Base-by-base conservation (phyloP, 2,797 vertebrate genomes). In the Pteronotus mesoamericanus region DNA sequence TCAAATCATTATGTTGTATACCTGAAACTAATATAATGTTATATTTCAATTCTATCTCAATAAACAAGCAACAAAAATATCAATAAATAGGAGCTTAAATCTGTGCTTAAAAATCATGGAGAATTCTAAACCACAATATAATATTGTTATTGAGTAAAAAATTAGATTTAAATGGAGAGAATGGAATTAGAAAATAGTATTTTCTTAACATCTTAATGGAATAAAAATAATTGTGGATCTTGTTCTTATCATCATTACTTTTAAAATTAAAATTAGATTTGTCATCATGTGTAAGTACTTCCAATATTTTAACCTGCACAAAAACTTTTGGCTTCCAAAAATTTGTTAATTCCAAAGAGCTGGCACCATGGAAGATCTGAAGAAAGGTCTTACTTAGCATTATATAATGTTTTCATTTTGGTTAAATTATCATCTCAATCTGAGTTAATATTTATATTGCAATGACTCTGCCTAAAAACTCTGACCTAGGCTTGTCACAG, bases 181-280 rank as follows among this genome's bases (percentile, higher is more conserved):
- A 18, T 9, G 19, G 29, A 44, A 88, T 91, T 34, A 66, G 39
- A 74, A 94, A 92, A 51, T 19, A 37, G 21, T 39, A 24, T 66
- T 82, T 84, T 19, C 5, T 66, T 46, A 53, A 92, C 9, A 82
- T 32, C 2, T 68, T 74, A 48, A 18, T 46, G 26, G 8, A 46
- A 24, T 66, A 34, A 79, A 94, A 95, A 86, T 82, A 32, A 57
- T 44, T 59, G 21, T 59, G 84, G 71, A 15, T 84, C 24, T 87
- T 92, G 14, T 64, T 87, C 39, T 87, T 75, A 87, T 72, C 11
- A 44, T 34, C 29, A 34, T 19, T 14, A 86, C 64, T 66, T 66
- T 83, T 68, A 69, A 79, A 71, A 26, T 32, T 42, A 72, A 95
- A 94, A 78, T 72, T 72, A 83, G 57, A 42, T 90, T 87, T 94